Conservation (phyloP, 2,113 vertebrate genomes). For the Gasterosteus aculeatus region DNA sequence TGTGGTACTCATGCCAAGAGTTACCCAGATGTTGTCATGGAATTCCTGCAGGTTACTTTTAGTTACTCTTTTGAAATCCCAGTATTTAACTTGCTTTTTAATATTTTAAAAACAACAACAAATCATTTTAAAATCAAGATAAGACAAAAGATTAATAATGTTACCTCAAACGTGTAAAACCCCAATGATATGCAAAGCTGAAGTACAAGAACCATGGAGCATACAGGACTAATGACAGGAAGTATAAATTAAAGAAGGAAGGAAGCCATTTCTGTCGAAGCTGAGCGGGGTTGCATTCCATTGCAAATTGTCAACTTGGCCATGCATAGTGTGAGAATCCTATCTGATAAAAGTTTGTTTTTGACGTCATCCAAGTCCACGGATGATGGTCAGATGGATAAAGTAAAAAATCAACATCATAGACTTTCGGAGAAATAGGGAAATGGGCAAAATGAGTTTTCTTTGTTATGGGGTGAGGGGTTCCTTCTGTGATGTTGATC, state of each 20-base stretch:
- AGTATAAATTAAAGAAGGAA: constrained; percentile 78
- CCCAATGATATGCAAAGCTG: not conserved
- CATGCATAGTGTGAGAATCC: constrained; percentile 70
- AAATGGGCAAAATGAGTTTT: constrained; percentile 42
- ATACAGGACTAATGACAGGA: constrained; percentile 72
- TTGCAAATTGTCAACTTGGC: constrained; percentile 61
- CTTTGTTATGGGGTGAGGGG: constrained; percentile 73
- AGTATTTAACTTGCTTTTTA: not conserved
- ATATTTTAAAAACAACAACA: not conserved
- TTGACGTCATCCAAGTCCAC: constrained; percentile 75
- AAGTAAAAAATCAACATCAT: constrained; percentile 51
- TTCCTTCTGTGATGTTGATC: constrained; percentile 72
- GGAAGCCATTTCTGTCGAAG: constrained; percentile 76
- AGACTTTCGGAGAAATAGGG: constrained; percentile 49
- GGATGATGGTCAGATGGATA: constrained; percentile 72
- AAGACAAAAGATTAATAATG: not conserved
- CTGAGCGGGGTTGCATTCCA: constrained; percentile 67
- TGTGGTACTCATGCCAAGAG: not conserved
- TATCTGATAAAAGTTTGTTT: constrained; percentile 75
- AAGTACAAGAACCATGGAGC: constrained; percentile 40
- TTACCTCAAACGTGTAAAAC: not conserved
- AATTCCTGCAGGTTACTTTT: not conserved
- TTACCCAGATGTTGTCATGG: not conserved
- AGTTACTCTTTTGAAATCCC: not conserved
- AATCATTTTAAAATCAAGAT: not conserved